phyloP scores from a whole-genome alignment of 2,113 vertebrate species.

The Semnornis frantzii region DNA sequence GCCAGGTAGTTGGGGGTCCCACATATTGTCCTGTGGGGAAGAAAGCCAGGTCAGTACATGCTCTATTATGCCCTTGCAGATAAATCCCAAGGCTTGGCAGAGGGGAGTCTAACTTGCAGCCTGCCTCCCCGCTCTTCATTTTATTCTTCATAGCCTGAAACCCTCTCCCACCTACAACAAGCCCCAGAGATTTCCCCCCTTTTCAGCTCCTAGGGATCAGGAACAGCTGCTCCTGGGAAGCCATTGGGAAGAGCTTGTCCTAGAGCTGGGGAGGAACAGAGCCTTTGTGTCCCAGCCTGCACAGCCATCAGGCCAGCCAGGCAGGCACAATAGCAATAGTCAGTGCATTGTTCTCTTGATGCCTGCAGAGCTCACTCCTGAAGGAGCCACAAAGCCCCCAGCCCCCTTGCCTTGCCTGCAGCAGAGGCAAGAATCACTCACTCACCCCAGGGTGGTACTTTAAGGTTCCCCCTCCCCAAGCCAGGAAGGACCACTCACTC shows the following conservation, averaged over 20 bases:
- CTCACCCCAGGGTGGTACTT: neutral
- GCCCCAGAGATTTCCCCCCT: neutral
- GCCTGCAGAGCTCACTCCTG: slow-evolving; percentile 18
- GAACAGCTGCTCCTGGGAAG: slow-evolving; percentile 51
- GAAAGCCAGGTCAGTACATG: neutral
- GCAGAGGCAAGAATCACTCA: neutral
- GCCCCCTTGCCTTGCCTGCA: neutral
- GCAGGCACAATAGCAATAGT: slow-evolving; percentile 55
- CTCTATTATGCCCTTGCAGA: neutral
- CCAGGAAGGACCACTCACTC: neutral
- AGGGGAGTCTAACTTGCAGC: neutral
- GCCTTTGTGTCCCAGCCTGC: slow-evolving; percentile 52
- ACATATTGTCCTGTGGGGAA: slow-evolving; percentile 90
- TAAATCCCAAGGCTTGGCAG: neutral
- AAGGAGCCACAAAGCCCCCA: slow-evolving; percentile 36
- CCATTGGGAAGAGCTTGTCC: slow-evolving; percentile 37
- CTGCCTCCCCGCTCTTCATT: neutral
- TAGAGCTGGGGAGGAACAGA: slow-evolving; percentile 33
- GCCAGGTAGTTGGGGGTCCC: slow-evolving; percentile 99
- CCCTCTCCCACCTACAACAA: neutral
- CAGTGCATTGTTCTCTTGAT: slow-evolving; percentile 45
- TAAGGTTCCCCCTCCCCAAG: neutral
- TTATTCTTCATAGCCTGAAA: neutral
- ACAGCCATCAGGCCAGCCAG: slow-evolving; percentile 36
- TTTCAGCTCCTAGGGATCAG: neutral